A percentile compares a stretch with the other conserved stretches of the same genome.
These are phyloP conservation scores for Ferdinandea cuprea DNA, from an alignment of 2,888 invertebrate genomes.

Conservation along the genomic window DNA sequence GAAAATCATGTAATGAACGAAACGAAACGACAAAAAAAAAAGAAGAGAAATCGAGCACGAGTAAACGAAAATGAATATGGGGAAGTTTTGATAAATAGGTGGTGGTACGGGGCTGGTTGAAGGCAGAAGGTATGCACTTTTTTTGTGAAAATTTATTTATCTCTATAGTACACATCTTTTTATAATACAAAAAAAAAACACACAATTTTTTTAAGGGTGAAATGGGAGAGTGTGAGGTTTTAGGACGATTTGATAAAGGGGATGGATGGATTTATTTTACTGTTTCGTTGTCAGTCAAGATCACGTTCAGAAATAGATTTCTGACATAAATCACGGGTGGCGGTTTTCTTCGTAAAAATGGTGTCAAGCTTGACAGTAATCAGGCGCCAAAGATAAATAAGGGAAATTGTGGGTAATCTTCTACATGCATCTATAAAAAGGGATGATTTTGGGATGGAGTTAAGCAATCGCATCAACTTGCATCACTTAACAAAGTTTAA, in stretches of 20 bases:
- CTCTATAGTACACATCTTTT: too few relatives aligned
- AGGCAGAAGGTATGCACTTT: slow-evolving; percentile 17
- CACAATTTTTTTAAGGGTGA: slow-evolving; percentile 32
- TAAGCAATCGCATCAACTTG: too few relatives aligned
- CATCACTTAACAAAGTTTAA: too few relatives aligned
- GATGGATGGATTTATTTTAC: background rate
- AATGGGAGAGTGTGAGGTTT: background rate
- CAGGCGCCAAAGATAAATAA: background rate
- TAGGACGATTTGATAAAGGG: background rate
- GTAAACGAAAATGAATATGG: background rate
- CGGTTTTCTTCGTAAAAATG: background rate
- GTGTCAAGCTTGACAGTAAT: slow-evolving; percentile 39
- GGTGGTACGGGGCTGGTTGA: slow-evolving; percentile 4
- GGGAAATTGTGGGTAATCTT: background rate
- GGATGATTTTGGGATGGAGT: too few relatives aligned
- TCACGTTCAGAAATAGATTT: slow-evolving; percentile 13
- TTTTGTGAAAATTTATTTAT: slow-evolving; percentile 34
- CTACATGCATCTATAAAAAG: background rate
- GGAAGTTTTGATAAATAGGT: too few relatives aligned
- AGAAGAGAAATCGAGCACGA: slow-evolving; percentile 36
- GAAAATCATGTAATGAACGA: slow-evolving; percentile 58
- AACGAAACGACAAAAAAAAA: slow-evolving; percentile 42
- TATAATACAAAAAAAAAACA: too few relatives aligned
- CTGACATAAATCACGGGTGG: slow-evolving; percentile 37
- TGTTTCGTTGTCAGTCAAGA: slow-evolving; percentile 21